Percentiles rank a stretch among this genome's conserved stretches.
phyloP scores from a whole-genome alignment of 2,797 vertebrate genomes.

The Psittacula echo region DNA sequence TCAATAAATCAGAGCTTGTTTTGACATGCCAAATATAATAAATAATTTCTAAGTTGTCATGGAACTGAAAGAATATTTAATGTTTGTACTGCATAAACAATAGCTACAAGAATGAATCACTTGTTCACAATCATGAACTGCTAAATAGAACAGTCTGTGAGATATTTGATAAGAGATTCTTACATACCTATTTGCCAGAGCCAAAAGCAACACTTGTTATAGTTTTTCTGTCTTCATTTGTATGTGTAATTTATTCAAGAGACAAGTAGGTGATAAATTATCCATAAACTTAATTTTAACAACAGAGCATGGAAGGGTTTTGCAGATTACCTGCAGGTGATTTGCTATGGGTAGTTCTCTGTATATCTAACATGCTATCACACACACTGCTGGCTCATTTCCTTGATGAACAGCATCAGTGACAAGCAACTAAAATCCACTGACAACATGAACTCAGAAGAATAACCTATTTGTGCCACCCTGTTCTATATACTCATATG shows the following conservation, averaged over 20 bases:
- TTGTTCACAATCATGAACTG: constrained; percentile 44
- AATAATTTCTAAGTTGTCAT: constrained; percentile 40
- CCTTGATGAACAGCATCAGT: neutral
- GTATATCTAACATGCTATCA: neutral
- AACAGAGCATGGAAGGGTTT: neutral
- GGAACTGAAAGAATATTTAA: constrained; percentile 42
- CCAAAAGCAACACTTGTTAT: constrained; percentile 50
- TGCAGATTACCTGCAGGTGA: neutral
- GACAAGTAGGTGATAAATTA: constrained; percentile 57
- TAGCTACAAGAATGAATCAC: constrained; percentile 48
- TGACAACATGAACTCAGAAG: neutral
- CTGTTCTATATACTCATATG: accelerated
- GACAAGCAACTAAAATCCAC: neutral
- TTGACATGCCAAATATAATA: constrained; percentile 37
- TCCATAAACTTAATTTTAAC: constrained; percentile 20
- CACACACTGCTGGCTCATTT: neutral
- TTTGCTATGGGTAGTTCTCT: neutral
- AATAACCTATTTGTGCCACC: neutral
- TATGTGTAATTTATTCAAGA: constrained; percentile 60
- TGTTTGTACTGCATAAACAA: constrained; percentile 54
- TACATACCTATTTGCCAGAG: constrained; percentile 46
- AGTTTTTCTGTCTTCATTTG: constrained; percentile 41
- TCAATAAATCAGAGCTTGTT: constrained; percentile 9
- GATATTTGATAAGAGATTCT: constrained; percentile 58
- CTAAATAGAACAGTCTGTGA: constrained; percentile 53